Base-by-base conservation (phyloP, 1,140 invertebrate genomes). In the Caerostris darwini region DNA sequence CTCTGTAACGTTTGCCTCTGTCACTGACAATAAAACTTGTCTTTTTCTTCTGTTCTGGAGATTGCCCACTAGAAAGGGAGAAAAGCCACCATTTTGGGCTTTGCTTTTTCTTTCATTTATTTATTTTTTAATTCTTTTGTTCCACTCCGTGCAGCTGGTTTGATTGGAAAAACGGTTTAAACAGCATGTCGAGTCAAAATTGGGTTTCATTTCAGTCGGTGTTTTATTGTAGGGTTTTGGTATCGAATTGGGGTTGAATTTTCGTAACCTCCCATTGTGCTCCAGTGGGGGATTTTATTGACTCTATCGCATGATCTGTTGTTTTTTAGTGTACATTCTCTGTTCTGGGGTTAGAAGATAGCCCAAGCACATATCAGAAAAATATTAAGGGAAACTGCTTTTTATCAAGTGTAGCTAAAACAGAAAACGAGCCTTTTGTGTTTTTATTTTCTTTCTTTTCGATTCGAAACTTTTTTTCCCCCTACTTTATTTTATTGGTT, bases 131-230 rank as follows among this genome's bases (percentile, higher is more conserved):
- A 12, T 90, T 81, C 19, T 59, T 89, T 89, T 50, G 50, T 89
- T 57, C 14, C 64, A 50, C 53, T 69, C 19, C 57, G 69, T 83
- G 90, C 90, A 92, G 90, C 71, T 92, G 90, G 90, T 92, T 92
- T 92, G 90, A 92, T 92, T 92, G 90, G 90, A 92, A 92, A 92
- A 92, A 92, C 90, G 90, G 90, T 92, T 92, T 92, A 58, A 92
- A 92, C 71, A 82, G 90, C 56, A 83, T 92, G 77, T 83, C 58
- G 90, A 92, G 81, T 83, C 90, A 92, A 83, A 92, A 92, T 83
- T 83, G 90, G 90, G 90, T 92, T 83, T 92, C 90, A 92, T 92
- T 92, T 64, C 59, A 58, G 77, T 50, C 50, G 19, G 56, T 92
- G 57, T 92, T 92, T 92, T 92, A 92, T 92, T 92, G 81, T 83